Conservation (phyloP, 1,140 invertebrate species). For the Eufriesea mexicana region DNA sequence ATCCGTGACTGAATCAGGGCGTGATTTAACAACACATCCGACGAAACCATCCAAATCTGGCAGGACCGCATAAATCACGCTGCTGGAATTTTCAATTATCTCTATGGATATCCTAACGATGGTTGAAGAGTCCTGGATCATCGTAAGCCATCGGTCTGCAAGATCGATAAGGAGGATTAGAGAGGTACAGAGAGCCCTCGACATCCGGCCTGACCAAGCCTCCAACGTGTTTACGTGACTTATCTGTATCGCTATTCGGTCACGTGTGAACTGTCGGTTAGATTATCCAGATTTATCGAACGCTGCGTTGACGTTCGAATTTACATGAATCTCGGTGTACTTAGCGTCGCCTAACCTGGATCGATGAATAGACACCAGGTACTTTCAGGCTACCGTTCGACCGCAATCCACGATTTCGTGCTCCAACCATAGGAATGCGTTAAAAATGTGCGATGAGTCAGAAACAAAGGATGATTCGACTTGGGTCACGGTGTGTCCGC, state of each 20-base stretch:
- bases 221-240: slow-evolving; percentile 55
- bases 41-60: neutral
- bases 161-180: slow-evolving; percentile 58
- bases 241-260: slow-evolving; percentile 52
- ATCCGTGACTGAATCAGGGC: too few species aligned
- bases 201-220: slow-evolving; percentile 21
- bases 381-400: too few species aligned
- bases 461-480: slow-evolving; percentile 22
- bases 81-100: slow-evolving; percentile 61
- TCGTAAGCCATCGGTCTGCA: slow-evolving; percentile 25
- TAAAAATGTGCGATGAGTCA: slow-evolving; percentile 10
- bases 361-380: too few species aligned
- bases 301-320: slow-evolving; percentile 56
- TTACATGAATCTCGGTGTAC: slow-evolving; percentile 60
- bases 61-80: neutral
- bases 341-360: neutral
- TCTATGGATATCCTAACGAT: neutral
- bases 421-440: neutral
- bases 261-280: slow-evolving; percentile 63
- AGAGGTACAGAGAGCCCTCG: slow-evolving; percentile 17
- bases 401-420: neutral
- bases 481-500: neutral
- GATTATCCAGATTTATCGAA: slow-evolving; percentile 68
- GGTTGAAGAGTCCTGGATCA: slow-evolving; percentile 6
- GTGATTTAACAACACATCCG: neutral